Base-by-base conservation (phyloP, 2,888 invertebrate species). In the Geophilus truncorum region DNA sequence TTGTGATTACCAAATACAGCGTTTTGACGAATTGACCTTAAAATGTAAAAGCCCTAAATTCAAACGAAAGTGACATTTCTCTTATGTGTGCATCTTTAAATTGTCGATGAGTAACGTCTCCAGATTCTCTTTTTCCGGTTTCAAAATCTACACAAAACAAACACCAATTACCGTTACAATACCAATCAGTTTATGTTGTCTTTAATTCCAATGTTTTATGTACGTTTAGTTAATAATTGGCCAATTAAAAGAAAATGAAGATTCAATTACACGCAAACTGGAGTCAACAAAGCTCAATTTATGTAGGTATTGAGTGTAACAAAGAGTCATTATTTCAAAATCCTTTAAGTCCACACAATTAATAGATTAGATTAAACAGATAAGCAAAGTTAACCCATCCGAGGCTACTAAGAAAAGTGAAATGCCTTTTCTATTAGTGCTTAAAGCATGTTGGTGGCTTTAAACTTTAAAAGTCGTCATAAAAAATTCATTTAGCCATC, bases 401-500 rank as follows among this genome's bases (percentile, higher is more conserved):
- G 7, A 51, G 18, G 15, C n/a, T 6, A 18, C 18, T 18, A 51
- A 51, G 51, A 9, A 28, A 25, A 70, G 70, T 70, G 28, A 70
- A 70, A 70, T 70, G 28, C 15, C 12, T 70, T 70, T 70, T 70
- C 70, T 70, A 70, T 70, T 70, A 62, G 62, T 25, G 62, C 23
- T 62, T 25, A 23, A 23, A 70, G 28, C 25, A 70, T 25, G 70
- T 70, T 28, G 70, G 70, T 70, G 70, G 28, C 70, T 70, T 70
- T 70, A 70, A 25, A 70, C 23, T 9, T 25, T 25, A 25, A 25
- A 70, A 70, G 28, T 70, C 28, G 25, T 70, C 28, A 70, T 70
- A 70, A 70, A 70, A 70, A 70, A 70, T 70, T 70, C 70, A 70
- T 70, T 70, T 70, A 70, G 28, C 70, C 70, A 70, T 70, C 70